Evolutionary conservation across 2,888 invertebrate genomes (phyloP), one percentile per base, ranked within the genome.

Genomic region (Ophioninae sp.): DNA sequence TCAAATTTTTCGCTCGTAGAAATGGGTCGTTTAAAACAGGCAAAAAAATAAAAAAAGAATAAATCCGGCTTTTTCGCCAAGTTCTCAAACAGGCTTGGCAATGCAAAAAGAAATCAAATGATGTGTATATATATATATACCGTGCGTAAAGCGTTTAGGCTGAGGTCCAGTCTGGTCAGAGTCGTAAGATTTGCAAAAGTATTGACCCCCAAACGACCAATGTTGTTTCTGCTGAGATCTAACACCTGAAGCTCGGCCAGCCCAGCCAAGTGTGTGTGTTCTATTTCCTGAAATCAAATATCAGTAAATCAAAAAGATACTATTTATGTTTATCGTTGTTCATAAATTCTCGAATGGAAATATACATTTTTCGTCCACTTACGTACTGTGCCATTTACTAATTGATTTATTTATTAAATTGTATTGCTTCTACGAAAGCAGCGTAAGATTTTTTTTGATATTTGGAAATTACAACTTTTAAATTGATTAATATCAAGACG

Each of bases 71-170:
- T 23, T 44, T 44, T 39, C 8, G 20, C 20, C 58, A 41, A 56
- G 13, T 44, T 22, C 20, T 51, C 2, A 13, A n/a, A 20, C 17
- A 22, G 22, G n/a, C 51, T n/a, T 30, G 37, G 44, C 23, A 44
- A 41, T 59, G n/a, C 23, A 58, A 20, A 65, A 3, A 22, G 65
- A 30, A 63, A 59, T 39, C 22, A 20, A 67, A 61, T 71, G 23
- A 73, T 51, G 22, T 80, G 94, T 30, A 30, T 30, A 30, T 30
- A 30, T 30, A 30, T 30, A 30, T 30, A 94, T 94, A 98, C 97
- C 88, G 97, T 97, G 91, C 98, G 94, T 65, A 98, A 93, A 2
- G 97, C 96, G 91, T 98, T 98, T 51, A 98, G 95, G 85, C 97
- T 97, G 17, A 98, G 94, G 90, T 97, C 97, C 86, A 98, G 94